Evolutionary conservation across 2,797 vertebrate species (phyloP).

Genomic region (Melanotaenia pygmaea): DNA sequence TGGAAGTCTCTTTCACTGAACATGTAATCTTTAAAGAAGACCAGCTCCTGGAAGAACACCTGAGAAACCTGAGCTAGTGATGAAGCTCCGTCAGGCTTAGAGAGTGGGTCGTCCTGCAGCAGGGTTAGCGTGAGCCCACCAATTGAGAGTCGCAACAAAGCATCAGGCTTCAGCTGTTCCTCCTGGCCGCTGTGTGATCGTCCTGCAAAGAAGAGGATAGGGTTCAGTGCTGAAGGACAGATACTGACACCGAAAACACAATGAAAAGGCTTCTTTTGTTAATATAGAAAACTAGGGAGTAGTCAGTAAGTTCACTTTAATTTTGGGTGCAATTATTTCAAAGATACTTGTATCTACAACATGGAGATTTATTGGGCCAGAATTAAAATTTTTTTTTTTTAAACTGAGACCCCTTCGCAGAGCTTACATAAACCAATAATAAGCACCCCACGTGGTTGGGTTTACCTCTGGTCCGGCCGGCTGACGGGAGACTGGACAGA

Average conservation of each 20-base stretch:
- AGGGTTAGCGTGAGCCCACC: constrained; percentile 89
- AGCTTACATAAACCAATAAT: constrained; percentile 8
- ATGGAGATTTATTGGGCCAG: not conserved
- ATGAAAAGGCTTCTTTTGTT: not conserved
- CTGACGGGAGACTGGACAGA: constrained; percentile 80
- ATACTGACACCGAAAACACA: constrained; percentile 1
- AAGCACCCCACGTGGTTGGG: not conserved
- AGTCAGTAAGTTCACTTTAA: not conserved
- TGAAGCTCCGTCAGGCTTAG: constrained; percentile 30
- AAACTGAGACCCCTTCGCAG: not conserved
- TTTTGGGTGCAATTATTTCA: not conserved
- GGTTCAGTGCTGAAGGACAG: not conserved
- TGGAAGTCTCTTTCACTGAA: constrained; percentile 89
- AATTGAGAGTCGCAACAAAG: constrained; percentile 86
- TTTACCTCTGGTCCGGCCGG: constrained; percentile 71
- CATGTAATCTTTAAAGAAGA: constrained; percentile 87
- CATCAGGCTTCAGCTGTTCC: constrained; percentile 87
- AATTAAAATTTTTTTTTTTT: not conserved
- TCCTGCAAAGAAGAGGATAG: constrained; percentile 68
- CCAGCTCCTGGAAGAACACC: constrained; percentile 87
- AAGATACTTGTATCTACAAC: not conserved
- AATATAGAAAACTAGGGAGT: not conserved
- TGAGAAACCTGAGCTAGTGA: constrained; percentile 81
- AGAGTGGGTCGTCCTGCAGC: constrained; percentile 82
- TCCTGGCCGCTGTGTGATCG: constrained; percentile 76